Evolutionary conservation across 2,888 invertebrate genomes (phyloP), one percentile per base, ranked within the genome.

Genomic region (Volucella zonaria): DNA sequence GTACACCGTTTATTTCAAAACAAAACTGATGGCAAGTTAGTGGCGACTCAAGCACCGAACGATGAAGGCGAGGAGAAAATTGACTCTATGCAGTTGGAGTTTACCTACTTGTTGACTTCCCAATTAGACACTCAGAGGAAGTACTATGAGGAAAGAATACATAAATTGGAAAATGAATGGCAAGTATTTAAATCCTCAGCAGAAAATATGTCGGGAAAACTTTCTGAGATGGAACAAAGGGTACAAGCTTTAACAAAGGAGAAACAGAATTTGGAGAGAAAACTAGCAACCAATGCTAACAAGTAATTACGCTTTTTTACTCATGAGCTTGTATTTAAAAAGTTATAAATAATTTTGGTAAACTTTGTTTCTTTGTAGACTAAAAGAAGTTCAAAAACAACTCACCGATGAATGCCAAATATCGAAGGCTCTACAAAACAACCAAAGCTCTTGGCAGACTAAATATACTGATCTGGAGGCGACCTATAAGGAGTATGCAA

Each of bases 11-110:
- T 99, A 49, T 95, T 99, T 23, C 99, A 99, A 93, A 99, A 97
- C 92, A 98, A 99, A 93, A 95, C 95, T 12, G 99, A 99, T 93
- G 99, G 99, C 23, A 99, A 99, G 92, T 93, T 99, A 89, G 98
- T 99, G 12, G 95, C 96, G 12, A 93, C 95, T 0, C 95, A 95
- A 73, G 95, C 95, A 0, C 95, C 94, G 1, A 93, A 93, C 31
- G 93, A 93, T 61, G 94, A 94, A 87, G 93, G 93, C 58, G 93
- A 93, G 86, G 97, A 97, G 88, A 99, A 99, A 92, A 94, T 98
- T 71, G 98, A 99, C 92, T 95, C 98, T 0, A 95, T 99, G 67
- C 98, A 98, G 90, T 93, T 99, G 82, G 99, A 99, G 93, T 99
- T 98, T 91, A 98, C 98, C 0, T 98, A 99, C 93, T 93, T 99